Evolutionary conservation across 2,113 vertebrate genomes (phyloP), one percentile per base, ranked within the genome.

Genomic region (Upupa epops): DNA sequence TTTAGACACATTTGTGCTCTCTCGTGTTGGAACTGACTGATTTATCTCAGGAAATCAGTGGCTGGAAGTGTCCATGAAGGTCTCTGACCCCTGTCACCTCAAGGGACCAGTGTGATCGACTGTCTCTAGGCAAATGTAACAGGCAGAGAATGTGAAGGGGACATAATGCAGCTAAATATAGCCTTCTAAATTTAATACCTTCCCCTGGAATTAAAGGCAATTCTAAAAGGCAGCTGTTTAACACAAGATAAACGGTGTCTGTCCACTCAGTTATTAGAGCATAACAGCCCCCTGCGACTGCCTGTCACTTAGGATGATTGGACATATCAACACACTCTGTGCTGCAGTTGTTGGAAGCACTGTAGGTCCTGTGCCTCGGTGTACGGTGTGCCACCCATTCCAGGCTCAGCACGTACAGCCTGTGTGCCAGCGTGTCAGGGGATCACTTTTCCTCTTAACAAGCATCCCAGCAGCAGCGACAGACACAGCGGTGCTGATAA

Each of bases 251-350:
- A 81, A 78, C 78, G 18, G 25, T 75, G 55, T 81, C 36, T 83
- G 65, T 88, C 60, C 19, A 60, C 72, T 91, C 49, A 55, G 32
- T 89, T 86, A 71, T 93, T 83, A 81, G 46, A 66, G 52, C 68
- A 78, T 37, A 20, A 78, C 80, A 82, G 86, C 31, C 1, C 22
- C 48, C 49, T 34, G 45, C 45, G 74, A 49, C 49, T 61, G 58
- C 81, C 68, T 91, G 63, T 93, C 89, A 81, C 32, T 90, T 94
- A 37, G 2, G 17, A 63, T 96, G 95, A 83, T 85, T 63, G 71
- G 56, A 72, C 21, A 26, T 21, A 66, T 69, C 65, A 88, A 24
- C 1, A 0, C 87, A 58, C 58, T 75, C 89, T 89, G 31, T 74
- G 66, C 24, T 40, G 63, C 37, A 40, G 36, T 58, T 68, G 56